Evolutionary conservation across 2,888 invertebrate species (phyloP), one percentile per base, ranked within the genome.

Genomic region (Andrena haemorrhoa): DNA sequence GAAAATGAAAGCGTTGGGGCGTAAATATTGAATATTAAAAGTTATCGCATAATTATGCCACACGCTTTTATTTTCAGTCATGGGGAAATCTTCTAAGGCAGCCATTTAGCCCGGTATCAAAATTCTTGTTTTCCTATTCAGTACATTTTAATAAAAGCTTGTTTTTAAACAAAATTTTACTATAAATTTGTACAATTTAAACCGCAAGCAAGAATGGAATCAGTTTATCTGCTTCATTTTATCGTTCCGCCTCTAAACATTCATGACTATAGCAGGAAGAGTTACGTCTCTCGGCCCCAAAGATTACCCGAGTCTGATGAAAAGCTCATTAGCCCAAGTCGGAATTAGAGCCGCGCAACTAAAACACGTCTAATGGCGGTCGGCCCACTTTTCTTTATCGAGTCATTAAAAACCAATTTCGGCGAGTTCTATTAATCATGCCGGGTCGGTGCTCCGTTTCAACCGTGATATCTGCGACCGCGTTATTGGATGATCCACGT

Each of bases 351-450:
- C 31, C 64, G 60, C 77, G 85, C 79, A 83, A 83, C 88, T 82
- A 79, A 88, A 88, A 85, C 81, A 79, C 78, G 63, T 76, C 79
- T 88, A 86, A 88, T 79, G 86, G 56, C 78, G 68, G 78, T 10
- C 33, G 60, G 78, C 33, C 76, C 47, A 61, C 75, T 74, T 87
- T 88, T 83, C 83, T 83, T 86, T 85, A 86, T 85, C 83, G 87
- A 82, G 83, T 85, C 87, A 85, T 88, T 88, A 88, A 85, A 85
- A 86, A 79, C 79, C 82, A 85, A 88, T 88, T 82, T 85, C 77
- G 75, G 26, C 23, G 41, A 53, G 60, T 78, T 35, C 87, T 84
- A 88, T 88, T 86, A 88, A 86, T 88, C 88, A 88, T 61, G 78
- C 26, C 75, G 56, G 69, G 65, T 74, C 66, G 60, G 26, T 60